These are phyloP conservation scores for Lithobates sylvaticus DNA, from an alignment of 2,797 vertebrate species.

Conservation along the genomic window DNA sequence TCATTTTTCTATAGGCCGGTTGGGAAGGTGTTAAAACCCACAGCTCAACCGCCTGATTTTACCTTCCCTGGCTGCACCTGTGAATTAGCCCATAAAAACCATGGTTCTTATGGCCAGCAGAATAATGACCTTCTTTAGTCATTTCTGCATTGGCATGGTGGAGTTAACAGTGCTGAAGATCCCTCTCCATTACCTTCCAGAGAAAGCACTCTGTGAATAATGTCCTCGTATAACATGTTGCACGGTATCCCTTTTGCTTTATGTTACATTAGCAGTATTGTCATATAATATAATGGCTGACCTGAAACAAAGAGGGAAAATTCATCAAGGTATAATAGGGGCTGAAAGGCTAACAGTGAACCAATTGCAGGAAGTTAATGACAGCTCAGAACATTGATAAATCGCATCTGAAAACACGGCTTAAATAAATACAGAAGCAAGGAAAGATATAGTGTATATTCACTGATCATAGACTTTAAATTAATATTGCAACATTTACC, in stretches of 20 bases:
- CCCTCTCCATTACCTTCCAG: neutral
- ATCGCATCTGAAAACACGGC: neutral
- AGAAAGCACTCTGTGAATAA: constrained; percentile 23
- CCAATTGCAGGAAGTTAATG: neutral
- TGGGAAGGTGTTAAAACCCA: too few relatives aligned
- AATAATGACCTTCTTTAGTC: neutral
- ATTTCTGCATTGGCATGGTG: neutral
- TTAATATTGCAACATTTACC: too few relatives aligned
- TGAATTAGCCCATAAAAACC: too few relatives aligned
- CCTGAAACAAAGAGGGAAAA: constrained; percentile 23
- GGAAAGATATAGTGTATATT: too few relatives aligned
- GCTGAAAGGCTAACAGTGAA: neutral
- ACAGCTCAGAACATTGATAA: neutral
- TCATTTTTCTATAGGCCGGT: too few relatives aligned
- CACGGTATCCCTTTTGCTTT: neutral
- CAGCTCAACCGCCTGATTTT: too few relatives aligned
- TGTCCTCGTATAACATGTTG: neutral
- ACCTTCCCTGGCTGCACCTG: too few relatives aligned
- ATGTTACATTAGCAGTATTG: constrained; percentile 25
- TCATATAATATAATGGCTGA: constrained; percentile 1
- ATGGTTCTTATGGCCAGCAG: too few relatives aligned
- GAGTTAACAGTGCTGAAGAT: neutral
- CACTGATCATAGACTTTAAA: too few relatives aligned
- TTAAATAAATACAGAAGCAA: too few relatives aligned
- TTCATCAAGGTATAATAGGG: constrained; percentile 12